phyloP scores from a whole-genome alignment of 2,797 vertebrate species.

The Tolypeutes matacus region DNA sequence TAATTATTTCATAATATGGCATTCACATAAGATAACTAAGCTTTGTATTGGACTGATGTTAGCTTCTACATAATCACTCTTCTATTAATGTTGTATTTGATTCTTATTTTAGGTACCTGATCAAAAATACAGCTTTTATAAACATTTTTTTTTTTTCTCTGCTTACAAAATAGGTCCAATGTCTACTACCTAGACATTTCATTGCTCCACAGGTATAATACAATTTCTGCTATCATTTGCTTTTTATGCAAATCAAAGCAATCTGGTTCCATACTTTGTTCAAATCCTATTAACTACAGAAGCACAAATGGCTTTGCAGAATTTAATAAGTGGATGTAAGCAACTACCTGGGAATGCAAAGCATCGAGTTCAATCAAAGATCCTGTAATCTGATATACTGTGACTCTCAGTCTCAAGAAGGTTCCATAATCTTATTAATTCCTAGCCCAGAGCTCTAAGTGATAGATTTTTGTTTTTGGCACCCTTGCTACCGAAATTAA shows the following conservation, averaged over 20 bases:
- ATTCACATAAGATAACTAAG: not conserved
- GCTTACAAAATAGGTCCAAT: slow-evolving; percentile 28
- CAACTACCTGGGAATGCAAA: slow-evolving; percentile 27
- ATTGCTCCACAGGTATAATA: not conserved
- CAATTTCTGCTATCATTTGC: not conserved
- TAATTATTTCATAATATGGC: slow-evolving; percentile 44
- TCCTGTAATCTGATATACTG: not conserved
- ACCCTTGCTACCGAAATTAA: slow-evolving; percentile 53
- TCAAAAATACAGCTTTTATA: not conserved
- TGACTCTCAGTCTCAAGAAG: not conserved
- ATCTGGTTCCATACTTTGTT: slow-evolving; percentile 3
- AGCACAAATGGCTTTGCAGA: slow-evolving; percentile 52
- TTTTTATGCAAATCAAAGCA: slow-evolving; percentile 60
- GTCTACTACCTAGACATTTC: not conserved
- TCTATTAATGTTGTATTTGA: slow-evolving; percentile 36
- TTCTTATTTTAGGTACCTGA: slow-evolving; percentile 53
- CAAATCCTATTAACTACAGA: slow-evolving; percentile 51
- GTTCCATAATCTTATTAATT: slow-evolving; percentile 53
- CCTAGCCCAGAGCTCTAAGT: not conserved
- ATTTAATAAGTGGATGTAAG: not conserved
- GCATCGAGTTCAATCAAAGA: slow-evolving; percentile 9
- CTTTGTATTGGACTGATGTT: not conserved
- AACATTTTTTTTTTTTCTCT: not conserved
- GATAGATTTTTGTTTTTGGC: slow-evolving; percentile 50
- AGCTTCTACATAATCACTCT: not conserved